These are phyloP conservation scores for Chionodraco myersi DNA, from an alignment of 2,113 vertebrate genomes.

Conservation along the genomic window DNA sequence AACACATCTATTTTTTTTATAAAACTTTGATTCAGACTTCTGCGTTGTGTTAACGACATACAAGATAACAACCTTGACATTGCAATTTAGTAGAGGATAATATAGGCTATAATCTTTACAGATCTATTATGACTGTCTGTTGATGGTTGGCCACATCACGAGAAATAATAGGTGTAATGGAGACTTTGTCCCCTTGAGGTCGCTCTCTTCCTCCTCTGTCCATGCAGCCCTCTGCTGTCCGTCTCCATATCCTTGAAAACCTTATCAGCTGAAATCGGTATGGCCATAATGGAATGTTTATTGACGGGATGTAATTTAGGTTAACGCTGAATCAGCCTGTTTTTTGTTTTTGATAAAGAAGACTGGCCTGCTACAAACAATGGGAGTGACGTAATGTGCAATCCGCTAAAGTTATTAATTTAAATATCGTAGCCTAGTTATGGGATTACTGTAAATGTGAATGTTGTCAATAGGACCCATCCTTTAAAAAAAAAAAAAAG, in stretches of 20 bases:
- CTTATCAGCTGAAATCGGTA: conserved; percentile 43
- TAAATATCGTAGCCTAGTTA: not conserved
- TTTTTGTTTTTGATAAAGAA: not conserved
- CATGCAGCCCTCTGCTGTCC: conserved; percentile 35
- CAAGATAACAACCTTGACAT: too few species aligned
- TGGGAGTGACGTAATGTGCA: conserved; percentile 37
- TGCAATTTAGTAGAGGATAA: too few species aligned
- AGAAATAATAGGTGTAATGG: conserved; percentile 35
- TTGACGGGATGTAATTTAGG: not conserved
- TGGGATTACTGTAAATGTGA: not conserved
- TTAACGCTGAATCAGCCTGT: not conserved
- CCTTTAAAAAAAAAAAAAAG: not conserved
- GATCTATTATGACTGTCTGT: not conserved
- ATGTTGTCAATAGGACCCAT: not conserved
- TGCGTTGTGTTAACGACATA: too few species aligned
- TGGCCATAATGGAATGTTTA: not conserved
- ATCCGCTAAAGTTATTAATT: not conserved
- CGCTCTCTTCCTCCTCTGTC: conserved; percentile 37
- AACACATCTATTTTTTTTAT: too few species aligned
- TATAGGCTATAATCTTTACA: not conserved
- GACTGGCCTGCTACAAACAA: not conserved
- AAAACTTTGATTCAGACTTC: too few species aligned
- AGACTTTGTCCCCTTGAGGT: conserved; percentile 51
- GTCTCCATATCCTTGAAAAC: conserved; percentile 40
- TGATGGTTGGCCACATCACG: conserved; percentile 15